Percentiles rank a stretch among this genome's conserved stretches.
Conservation (phyloP, 2,888 invertebrate species). For the Orthonevra nobilis region DNA sequence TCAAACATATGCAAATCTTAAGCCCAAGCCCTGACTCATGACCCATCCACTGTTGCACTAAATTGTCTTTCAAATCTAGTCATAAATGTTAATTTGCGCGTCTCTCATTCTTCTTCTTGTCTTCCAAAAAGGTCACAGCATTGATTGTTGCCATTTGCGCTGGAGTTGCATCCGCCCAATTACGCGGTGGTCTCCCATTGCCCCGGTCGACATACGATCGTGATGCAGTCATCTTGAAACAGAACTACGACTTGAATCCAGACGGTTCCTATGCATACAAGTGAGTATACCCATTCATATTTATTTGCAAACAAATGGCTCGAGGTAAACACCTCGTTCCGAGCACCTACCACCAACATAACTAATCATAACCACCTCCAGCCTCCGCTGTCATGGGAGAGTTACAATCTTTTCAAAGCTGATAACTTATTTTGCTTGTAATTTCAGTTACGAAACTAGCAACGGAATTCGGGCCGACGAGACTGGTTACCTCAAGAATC, state of each 20-base stretch:
- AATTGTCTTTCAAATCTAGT: conserved; percentile 29
- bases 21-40: conserved; percentile 20
- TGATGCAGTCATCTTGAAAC: conserved; percentile 81
- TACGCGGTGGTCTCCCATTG: conserved; percentile 77
- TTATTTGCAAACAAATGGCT: too few species aligned
- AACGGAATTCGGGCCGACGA: conserved; percentile 85
- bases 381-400: background rate
- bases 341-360: too few species aligned
- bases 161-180: conserved; percentile 76
- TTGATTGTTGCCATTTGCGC: conserved; percentile 74
- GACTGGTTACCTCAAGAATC: conserved; percentile 83
- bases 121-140: conserved; percentile 76
- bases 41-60: conserved; percentile 38
- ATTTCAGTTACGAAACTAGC: conserved; percentile 83
- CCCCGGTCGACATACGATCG: conserved; percentile 76
- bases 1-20: conserved; percentile 53
- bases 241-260: conserved; percentile 81
- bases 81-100: background rate
- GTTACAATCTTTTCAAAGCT: too few species aligned
- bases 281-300: conserved; percentile 76
- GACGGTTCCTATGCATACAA: conserved; percentile 81
- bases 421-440: conserved; percentile 14
- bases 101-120: conserved; percentile 26
- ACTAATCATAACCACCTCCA: too few species aligned
- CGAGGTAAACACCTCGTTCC: too few species aligned